phyloP scores from a whole-genome alignment of 2,113 vertebrate genomes.

The Poecilia latipinna region DNA sequence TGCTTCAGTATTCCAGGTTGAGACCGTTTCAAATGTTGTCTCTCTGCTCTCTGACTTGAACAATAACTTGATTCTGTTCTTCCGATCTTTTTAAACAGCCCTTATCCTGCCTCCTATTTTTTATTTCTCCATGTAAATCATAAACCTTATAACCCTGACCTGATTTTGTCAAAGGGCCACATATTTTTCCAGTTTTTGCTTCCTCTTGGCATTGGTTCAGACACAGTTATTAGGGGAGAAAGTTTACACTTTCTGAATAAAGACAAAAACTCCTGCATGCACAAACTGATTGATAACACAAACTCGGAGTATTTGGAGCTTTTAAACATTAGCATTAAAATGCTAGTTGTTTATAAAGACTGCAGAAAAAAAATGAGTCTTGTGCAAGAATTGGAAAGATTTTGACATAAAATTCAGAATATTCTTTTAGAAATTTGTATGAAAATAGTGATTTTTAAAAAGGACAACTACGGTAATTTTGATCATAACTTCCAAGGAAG shows the following conservation, averaged over 20 bases:
- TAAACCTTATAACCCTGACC: slow-evolving; percentile 7
- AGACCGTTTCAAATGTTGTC: not conserved
- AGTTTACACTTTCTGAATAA: not conserved
- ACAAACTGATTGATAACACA: not conserved
- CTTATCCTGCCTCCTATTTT: slow-evolving; percentile 1
- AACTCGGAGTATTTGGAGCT: not conserved
- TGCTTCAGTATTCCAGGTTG: not conserved
- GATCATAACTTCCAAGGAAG: not conserved
- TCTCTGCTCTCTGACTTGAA: slow-evolving; percentile 10
- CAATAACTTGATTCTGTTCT: not conserved
- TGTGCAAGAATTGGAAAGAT: not conserved
- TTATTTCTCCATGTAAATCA: slow-evolving; percentile 3
- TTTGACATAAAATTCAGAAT: not conserved
- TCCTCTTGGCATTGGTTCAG: slow-evolving; percentile 26
- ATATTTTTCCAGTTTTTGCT: slow-evolving; percentile 25
- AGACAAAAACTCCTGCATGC: not conserved
- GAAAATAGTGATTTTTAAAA: not conserved
- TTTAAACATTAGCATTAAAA: not conserved
- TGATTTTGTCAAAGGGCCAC: slow-evolving; percentile 9
- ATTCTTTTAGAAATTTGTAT: not conserved
- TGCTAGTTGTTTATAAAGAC: not conserved
- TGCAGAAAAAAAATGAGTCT: not conserved
- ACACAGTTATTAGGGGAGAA: slow-evolving; percentile 4
- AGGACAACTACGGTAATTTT: not conserved
- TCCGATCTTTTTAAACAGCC: slow-evolving; percentile 24